Evolutionary conservation across 1,140 invertebrate genomes (phyloP).

Genomic region (Bombus vancouverensis): DNA sequence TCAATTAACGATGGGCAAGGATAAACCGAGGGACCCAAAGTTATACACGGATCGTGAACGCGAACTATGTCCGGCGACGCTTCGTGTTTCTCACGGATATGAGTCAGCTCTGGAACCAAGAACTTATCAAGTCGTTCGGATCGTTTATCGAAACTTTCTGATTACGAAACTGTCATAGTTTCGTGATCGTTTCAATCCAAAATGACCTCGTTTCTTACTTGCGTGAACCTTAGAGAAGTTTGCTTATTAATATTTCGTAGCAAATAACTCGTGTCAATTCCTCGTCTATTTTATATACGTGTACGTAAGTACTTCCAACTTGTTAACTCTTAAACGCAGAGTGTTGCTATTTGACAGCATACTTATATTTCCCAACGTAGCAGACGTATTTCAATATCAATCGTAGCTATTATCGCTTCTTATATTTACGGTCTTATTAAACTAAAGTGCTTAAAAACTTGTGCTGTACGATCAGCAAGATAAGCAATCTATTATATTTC

Average conservation of each 20-base stretch:
- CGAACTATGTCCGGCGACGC: neutral
- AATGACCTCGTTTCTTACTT: slow-evolving; percentile 36
- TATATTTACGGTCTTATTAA: neutral
- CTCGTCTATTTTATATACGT: neutral
- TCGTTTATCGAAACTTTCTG: slow-evolving; percentile 55
- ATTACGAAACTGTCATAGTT: slow-evolving; percentile 44
- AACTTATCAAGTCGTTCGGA: slow-evolving; percentile 35
- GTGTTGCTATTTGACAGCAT: too few species aligned
- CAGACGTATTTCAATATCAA: too few species aligned
- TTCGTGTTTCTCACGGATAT: slow-evolving; percentile 44
- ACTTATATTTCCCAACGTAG: too few species aligned
- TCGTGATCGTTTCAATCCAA: slow-evolving; percentile 29
- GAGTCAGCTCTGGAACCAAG: slow-evolving; percentile 28
- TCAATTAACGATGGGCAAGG: neutral
- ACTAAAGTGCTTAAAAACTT: neutral
- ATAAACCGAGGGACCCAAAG: neutral
- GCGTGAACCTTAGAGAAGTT: slow-evolving; percentile 21
- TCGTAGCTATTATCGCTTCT: neutral
- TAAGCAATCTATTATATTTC: too few species aligned
- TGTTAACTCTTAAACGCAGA: too few species aligned
- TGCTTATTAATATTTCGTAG: slow-evolving; percentile 28
- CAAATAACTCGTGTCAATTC: neutral
- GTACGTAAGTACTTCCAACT: too few species aligned
- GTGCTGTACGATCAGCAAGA: too few species aligned
- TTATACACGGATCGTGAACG: slow-evolving; percentile 1